Evolutionary conservation across 2,113 vertebrate species (phyloP).

Genomic region (Delphinus delphis): DNA sequence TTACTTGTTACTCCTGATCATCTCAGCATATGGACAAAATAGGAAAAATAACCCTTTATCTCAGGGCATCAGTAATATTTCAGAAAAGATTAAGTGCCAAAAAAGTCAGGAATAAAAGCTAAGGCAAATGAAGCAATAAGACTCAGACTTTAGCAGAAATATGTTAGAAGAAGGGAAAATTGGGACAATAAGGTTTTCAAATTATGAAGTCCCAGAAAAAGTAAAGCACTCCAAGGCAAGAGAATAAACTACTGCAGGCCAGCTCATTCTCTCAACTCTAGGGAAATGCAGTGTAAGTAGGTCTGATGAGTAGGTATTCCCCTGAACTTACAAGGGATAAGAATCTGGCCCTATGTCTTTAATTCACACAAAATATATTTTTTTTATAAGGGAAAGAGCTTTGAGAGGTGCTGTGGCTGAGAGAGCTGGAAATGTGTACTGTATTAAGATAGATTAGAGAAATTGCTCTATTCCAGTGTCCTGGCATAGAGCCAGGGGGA

Average conservation of each 20-base stretch:
- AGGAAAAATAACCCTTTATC: not conserved
- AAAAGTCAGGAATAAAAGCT: not conserved
- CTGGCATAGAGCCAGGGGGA: not conserved
- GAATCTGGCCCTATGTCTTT: not conserved
- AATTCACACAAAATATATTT: constrained; percentile 32
- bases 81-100: not conserved
- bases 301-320: not conserved
- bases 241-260: not conserved
- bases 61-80: not conserved
- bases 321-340: not conserved
- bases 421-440: not conserved
- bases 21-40: not conserved
- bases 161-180: constrained; percentile 25
- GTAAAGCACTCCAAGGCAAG: not conserved
- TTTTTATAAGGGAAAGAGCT: not conserved
- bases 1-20: not conserved
- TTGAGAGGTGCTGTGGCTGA: not conserved
- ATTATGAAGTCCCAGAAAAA: not conserved
- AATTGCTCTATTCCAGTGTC: not conserved
- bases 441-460: not conserved
- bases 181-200: not conserved
- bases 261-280: not conserved
- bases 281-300: not conserved
- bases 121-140: not conserved
- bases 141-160: not conserved